These are phyloP conservation scores for Conger conger DNA, from an alignment of 2,113 vertebrate genomes.

Conservation along the genomic window DNA sequence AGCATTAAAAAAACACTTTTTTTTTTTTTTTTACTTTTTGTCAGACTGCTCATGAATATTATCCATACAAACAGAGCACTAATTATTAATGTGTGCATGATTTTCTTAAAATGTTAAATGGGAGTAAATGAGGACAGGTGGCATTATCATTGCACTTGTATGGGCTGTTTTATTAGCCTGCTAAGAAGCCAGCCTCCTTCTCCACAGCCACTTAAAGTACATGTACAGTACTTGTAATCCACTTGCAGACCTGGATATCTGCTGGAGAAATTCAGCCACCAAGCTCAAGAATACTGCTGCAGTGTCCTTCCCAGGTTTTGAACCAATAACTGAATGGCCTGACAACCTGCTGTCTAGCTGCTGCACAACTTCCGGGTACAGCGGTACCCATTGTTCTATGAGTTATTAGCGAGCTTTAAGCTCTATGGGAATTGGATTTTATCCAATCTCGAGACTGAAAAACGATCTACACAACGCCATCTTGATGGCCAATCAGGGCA, in stretches of 20 bases:
- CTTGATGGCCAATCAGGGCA: no score
- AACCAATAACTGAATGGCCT: neutral
- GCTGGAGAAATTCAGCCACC: neutral
- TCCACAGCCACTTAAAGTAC: neutral
- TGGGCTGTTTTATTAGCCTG: neutral
- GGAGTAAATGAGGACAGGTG: neutral
- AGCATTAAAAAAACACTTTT: no score
- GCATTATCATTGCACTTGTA: neutral
- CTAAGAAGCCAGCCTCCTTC: neutral
- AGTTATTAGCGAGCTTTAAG: no score
- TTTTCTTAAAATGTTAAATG: neutral
- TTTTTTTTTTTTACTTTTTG: neutral
- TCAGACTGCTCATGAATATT: neutral
- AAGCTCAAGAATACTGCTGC: no score
- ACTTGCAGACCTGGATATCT: neutral
- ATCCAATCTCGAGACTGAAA: no score
- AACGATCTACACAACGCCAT: no score
- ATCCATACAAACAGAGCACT: constrained; percentile 13
- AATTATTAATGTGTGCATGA: neutral
- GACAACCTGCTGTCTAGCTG: neutral
- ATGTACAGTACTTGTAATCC: neutral
- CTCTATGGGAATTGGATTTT: no score
- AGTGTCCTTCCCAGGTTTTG: neutral
- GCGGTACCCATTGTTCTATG: no score
- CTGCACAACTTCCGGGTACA: no score